These are phyloP conservation scores for Sphenopsis melanotis DNA, from an alignment of 2,797 vertebrate species.

Conservation along the genomic window DNA sequence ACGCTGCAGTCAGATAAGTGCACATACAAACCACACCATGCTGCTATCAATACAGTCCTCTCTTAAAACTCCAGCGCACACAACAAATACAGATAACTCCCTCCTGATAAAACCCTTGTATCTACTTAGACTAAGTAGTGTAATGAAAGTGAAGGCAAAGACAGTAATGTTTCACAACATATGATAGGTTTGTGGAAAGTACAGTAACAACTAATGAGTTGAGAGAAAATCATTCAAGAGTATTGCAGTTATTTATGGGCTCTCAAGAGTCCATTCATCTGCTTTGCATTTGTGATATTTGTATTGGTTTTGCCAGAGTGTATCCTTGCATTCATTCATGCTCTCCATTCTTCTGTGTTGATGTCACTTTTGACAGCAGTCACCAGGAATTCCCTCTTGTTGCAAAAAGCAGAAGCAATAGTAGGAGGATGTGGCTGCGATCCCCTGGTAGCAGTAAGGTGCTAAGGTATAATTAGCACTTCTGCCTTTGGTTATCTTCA, in stretches of 20 bases:
- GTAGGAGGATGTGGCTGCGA: not conserved
- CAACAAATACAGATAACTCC: not conserved
- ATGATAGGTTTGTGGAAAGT: not conserved
- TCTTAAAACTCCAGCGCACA: not conserved
- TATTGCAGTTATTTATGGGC: not conserved
- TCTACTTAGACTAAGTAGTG: conserved; percentile 23
- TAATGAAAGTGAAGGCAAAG: conserved; percentile 34
- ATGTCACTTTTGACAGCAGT: not conserved
- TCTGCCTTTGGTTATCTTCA: not conserved
- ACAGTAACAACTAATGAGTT: not conserved
- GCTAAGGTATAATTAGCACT: not conserved
- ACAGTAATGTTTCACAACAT: not conserved
- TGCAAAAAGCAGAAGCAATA: not conserved
- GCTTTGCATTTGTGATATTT: not conserved
- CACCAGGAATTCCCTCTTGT: not conserved
- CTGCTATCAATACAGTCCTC: conserved; percentile 8
- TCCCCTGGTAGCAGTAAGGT: not conserved
- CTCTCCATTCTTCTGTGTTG: not conserved
- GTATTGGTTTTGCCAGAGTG: not conserved
- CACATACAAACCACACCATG: not conserved
- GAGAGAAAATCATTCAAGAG: not conserved
- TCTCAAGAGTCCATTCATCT: not conserved
- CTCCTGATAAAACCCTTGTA: conserved; percentile 26
- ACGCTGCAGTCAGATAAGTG: not conserved
- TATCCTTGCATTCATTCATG: not conserved